Evolutionary conservation across 2,113 vertebrate species (phyloP).

Genomic region (Pholis gunnellus): DNA sequence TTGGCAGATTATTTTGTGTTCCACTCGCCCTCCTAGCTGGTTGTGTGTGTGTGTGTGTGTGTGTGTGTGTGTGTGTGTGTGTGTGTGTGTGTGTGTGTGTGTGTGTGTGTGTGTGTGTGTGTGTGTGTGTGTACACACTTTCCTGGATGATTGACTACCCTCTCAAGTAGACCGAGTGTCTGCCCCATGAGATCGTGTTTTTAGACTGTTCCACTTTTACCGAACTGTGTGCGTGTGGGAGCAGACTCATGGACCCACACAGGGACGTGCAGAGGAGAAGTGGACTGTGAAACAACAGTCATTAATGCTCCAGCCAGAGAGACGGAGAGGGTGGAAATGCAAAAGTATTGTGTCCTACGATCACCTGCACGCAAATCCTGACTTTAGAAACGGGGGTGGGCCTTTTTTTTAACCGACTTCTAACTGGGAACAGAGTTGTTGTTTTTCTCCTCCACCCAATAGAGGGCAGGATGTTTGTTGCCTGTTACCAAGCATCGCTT

Average conservation of each 20-base stretch:
- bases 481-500: neutral
- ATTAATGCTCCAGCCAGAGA: constrained; percentile 53
- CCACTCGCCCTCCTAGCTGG: constrained; percentile 33
- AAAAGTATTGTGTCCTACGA: neutral
- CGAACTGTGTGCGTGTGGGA: constrained; percentile 54
- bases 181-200: constrained; percentile 65
- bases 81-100: constrained; percentile 17
- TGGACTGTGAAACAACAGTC: constrained; percentile 60
- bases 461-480: constrained; percentile 23
- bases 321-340: constrained; percentile 12
- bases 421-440: neutral
- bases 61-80: constrained; percentile 16
- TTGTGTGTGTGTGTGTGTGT: neutral
- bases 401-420: neutral
- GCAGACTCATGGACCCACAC: constrained; percentile 48
- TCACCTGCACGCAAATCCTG: constrained; percentile 19
- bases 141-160: constrained; percentile 53
- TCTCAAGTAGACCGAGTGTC: constrained; percentile 63
- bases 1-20: constrained; percentile 59
- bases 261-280: constrained; percentile 47
- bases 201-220: constrained; percentile 74
- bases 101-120: constrained; percentile 11
- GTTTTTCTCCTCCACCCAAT: neutral
- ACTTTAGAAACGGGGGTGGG: neutral
- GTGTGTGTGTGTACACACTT: constrained; percentile 7